phyloP scores from a whole-genome alignment of 2,113 vertebrate genomes.

The Periophthalmus modestus region DNA sequence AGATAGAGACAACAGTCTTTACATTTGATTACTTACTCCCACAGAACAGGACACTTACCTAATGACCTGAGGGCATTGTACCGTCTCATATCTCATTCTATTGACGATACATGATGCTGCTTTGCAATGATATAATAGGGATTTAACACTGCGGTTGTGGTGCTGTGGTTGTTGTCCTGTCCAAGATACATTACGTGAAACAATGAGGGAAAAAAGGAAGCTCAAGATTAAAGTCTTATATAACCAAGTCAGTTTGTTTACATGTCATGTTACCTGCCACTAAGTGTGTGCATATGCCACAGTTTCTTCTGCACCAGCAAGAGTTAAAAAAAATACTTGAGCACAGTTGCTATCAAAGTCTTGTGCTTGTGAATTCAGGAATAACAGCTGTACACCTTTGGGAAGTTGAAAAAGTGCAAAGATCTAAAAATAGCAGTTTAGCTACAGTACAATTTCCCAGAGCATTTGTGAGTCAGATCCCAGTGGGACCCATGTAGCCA shows the following conservation, averaged over 20 bases:
- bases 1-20: constrained; percentile 2
- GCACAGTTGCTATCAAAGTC: neutral
- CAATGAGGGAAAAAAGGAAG: neutral
- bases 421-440: constrained; percentile 24
- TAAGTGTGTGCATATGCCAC: constrained; percentile 1
- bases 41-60: constrained; percentile 3
- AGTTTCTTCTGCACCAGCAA: neutral
- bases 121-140: constrained; percentile 19
- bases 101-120: constrained; percentile 38
- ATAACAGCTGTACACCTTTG: constrained; percentile 33
- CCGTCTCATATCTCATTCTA: constrained; percentile 29
- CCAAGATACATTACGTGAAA: constrained; percentile 12
- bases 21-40: neutral
- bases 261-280: neutral
- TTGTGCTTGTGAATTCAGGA: constrained; percentile 27
- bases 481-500: constrained; percentile 16
- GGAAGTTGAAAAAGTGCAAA: constrained; percentile 14
- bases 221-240: constrained; percentile 25
- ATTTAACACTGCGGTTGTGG: constrained; percentile 2
- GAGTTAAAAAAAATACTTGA: neutral
- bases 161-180: constrained; percentile 16
- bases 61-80: constrained; percentile 28
- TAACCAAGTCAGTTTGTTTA: constrained; percentile 12
- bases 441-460: constrained; percentile 28
- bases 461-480: constrained; percentile 17